A percentile compares a stretch with the other conserved stretches of the same genome.
These are phyloP conservation scores for Equus quagga DNA, from an alignment of 2,113 vertebrate genomes.

Conservation along the genomic window DNA sequence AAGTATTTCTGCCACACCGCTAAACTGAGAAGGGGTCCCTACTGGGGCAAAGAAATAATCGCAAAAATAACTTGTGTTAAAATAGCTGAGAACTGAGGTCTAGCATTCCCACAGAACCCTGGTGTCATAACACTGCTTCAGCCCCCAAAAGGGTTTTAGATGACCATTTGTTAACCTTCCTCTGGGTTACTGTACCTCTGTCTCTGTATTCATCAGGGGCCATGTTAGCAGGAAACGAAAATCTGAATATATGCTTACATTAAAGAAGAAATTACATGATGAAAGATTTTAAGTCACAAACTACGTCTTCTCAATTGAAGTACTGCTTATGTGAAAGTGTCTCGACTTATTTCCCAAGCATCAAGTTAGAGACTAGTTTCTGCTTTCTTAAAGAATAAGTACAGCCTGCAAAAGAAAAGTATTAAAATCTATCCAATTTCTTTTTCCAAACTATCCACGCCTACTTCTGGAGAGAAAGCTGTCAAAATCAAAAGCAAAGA, in stretches of 20 bases:
- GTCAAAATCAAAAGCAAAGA: constrained; percentile 1
- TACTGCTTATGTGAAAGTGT: neutral
- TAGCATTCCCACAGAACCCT: accelerated
- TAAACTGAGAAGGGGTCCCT: constrained; percentile 52
- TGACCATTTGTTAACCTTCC: neutral
- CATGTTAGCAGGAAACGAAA: neutral
- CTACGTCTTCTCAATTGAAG: neutral
- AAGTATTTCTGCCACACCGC: constrained; percentile 62
- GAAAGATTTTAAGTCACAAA: neutral
- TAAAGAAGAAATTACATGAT: neutral
- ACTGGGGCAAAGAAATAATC: constrained; percentile 46
- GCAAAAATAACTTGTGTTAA: constrained; percentile 46
- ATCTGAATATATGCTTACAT: neutral
- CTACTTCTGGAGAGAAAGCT: neutral
- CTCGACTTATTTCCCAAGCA: constrained; percentile 57
- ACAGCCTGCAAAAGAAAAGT: neutral
- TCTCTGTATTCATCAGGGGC: neutral
- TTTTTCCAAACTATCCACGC: constrained; percentile 19
- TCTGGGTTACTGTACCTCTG: neutral
- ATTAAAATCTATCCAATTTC: constrained; percentile 14
- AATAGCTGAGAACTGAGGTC: neutral
- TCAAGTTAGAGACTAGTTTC: constrained; percentile 17
- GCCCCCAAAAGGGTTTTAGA: neutral
- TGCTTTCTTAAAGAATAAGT: constrained; percentile 16
- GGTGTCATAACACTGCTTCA: neutral